Evolutionary conservation across 2,888 invertebrate species (phyloP).

Genomic region (Epiblema foenella): DNA sequence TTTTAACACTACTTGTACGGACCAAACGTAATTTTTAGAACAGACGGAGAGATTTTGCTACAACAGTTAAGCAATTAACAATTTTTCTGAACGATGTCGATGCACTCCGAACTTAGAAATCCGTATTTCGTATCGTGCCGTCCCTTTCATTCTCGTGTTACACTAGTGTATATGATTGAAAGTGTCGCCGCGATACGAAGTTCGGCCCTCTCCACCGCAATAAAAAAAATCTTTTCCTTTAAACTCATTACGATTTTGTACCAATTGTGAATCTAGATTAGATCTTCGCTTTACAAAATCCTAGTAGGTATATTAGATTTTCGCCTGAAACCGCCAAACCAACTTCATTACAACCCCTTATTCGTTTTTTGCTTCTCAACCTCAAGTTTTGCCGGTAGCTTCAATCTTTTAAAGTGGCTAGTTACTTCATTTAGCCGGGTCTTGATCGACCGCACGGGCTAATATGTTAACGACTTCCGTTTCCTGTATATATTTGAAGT

Average conservation of each 20-base stretch:
- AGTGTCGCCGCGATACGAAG: no score
- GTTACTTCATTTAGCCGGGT: constrained; percentile 36
- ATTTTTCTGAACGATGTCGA: neutral
- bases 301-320: neutral
- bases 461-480: constrained; percentile 20
- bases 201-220: no score
- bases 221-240: no score
- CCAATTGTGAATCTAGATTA: neutral
- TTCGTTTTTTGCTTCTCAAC: constrained; percentile 34
- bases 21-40: neutral
- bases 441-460: constrained; percentile 5
- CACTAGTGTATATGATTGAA: no score
- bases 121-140: no score
- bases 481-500: neutral
- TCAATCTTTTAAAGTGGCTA: constrained; percentile 41
- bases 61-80: neutral
- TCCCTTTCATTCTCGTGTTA: no score
- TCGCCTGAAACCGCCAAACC: constrained; percentile 6
- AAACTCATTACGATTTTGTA: neutral
- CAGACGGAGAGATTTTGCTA: neutral
- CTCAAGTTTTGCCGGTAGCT: constrained; percentile 26
- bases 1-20: neutral
- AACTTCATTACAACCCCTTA: constrained; percentile 17
- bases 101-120: no score
- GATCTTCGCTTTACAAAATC: neutral